A percentile compares a stretch with the other conserved stretches of the same genome.
These are phyloP conservation scores for Taeniopygia guttata DNA, from an alignment of 2,797 vertebrate genomes.

Conservation along the genomic window DNA sequence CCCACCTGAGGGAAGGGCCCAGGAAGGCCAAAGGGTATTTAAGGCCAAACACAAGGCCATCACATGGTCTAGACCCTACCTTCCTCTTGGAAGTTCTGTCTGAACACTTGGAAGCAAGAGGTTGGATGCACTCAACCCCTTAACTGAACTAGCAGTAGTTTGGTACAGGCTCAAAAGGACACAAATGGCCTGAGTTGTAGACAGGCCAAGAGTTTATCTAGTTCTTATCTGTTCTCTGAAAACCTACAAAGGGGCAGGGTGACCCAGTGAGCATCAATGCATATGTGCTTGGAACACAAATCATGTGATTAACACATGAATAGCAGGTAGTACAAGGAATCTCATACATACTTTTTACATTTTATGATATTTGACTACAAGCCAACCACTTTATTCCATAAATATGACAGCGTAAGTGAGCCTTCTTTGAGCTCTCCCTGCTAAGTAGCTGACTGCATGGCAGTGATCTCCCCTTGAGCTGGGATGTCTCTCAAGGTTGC, in stretches of 20 bases:
- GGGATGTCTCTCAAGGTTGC: background rate
- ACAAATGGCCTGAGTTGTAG: background rate
- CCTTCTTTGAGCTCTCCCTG: background rate
- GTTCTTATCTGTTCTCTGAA: background rate
- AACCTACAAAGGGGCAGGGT: background rate
- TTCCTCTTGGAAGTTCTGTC: background rate
- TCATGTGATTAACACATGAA: background rate
- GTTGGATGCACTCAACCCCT: background rate
- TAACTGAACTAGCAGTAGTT: background rate
- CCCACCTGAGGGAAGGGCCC: background rate
- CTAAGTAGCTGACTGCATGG: background rate
- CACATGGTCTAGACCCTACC: background rate
- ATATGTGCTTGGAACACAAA: background rate
- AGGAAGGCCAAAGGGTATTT: background rate
- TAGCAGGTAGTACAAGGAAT: background rate
- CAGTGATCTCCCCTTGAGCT: background rate
- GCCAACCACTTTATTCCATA: background rate
- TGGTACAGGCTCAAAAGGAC: background rate
- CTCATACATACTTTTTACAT: background rate
- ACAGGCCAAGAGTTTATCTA: background rate
- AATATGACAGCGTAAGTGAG: background rate
- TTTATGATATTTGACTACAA: background rate
- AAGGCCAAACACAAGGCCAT: background rate
- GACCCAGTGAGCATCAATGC: background rate
- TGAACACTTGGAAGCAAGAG: background rate